Percentiles rank a stretch among this genome's conserved stretches.
phyloP scores from a whole-genome alignment of 2,888 invertebrate genomes.

The Caenorhabditis uteleia region DNA sequence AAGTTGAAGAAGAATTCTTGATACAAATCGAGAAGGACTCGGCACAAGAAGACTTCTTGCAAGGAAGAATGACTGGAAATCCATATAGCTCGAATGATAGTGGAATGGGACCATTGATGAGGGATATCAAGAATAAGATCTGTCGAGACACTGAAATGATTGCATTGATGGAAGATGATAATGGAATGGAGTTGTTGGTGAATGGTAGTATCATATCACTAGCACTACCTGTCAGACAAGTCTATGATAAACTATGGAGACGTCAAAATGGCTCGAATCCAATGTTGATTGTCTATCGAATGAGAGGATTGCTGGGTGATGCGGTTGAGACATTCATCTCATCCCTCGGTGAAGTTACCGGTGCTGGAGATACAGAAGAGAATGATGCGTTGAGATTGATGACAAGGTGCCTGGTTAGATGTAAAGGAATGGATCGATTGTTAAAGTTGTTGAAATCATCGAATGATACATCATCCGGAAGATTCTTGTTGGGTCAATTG shows the following conservation, averaged over 20 bases:
- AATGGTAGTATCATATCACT: conserved; percentile 97
- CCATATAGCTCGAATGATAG: conserved; percentile 90
- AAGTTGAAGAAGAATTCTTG: conserved; percentile 94
- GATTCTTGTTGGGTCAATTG: conserved; percentile 76
- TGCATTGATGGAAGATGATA: conserved; percentile 95
- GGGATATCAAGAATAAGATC: conserved; percentile 93
- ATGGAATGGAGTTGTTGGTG: conserved; percentile 95
- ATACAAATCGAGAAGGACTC: conserved; percentile 95
- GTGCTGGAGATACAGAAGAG: conserved; percentile 77
- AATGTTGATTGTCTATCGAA: conserved; percentile 95
- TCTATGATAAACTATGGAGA: conserved; percentile 81
- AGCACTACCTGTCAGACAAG: conserved; percentile 85
- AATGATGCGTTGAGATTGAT: conserved; percentile 91
- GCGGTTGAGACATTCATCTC: conserved; percentile 90
- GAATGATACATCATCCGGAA: conserved; percentile 22
- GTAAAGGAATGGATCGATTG: conserved; percentile 78
- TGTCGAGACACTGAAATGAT: conserved; percentile 88
- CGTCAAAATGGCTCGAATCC: conserved; percentile 82
- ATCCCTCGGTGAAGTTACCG: conserved; percentile 12
- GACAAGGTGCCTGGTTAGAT: conserved; percentile 84
- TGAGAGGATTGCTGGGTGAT: conserved; percentile 95
- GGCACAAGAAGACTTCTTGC: conserved; percentile 97
- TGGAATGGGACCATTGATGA: conserved; percentile 94
- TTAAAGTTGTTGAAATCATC: conserved; percentile 50
- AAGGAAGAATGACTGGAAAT: conserved; percentile 86